A percentile compares a stretch with the other conserved stretches of the same genome.
These are phyloP conservation scores for Spodoptera frugiperda DNA, from an alignment of 1,140 invertebrate species.

Conservation along the genomic window DNA sequence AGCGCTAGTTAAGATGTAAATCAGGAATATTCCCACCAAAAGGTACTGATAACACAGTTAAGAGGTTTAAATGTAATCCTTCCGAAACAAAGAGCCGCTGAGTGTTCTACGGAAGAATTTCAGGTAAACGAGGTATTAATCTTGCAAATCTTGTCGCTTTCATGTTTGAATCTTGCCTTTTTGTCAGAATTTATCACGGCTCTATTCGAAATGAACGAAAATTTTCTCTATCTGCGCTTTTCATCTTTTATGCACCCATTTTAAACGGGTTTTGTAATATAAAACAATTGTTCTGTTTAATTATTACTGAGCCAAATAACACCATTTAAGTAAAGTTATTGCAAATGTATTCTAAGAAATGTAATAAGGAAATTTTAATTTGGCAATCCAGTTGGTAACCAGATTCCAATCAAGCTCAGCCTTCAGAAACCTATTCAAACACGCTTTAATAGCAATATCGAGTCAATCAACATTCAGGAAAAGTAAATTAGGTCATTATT, in stretches of 20 bases:
- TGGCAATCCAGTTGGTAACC: not conserved
- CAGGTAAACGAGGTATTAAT: slow-evolving; percentile 40
- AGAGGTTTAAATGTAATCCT: slow-evolving; percentile 41
- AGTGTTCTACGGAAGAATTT: slow-evolving; percentile 29
- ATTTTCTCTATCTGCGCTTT: not conserved
- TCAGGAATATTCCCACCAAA: slow-evolving; percentile 9
- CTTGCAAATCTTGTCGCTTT: slow-evolving; percentile 35
- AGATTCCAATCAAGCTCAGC: not conserved
- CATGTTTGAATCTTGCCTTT: slow-evolving; percentile 3
- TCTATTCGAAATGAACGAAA: slow-evolving; percentile 6
- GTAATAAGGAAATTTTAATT: not conserved
- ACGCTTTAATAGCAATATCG: slow-evolving; percentile 17
- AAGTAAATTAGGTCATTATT: slow-evolving; percentile 17
- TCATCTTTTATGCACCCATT: not conserved
- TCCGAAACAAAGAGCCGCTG: slow-evolving; percentile 31
- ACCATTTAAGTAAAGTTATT: not conserved
- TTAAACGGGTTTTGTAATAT: no score
- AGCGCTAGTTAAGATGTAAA: slow-evolving; percentile 19
- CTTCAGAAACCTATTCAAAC: not conserved
- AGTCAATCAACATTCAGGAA: not conserved
- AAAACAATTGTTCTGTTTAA: no score
- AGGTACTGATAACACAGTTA: slow-evolving; percentile 38
- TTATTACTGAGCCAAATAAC: no score
- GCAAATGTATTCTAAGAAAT: not conserved
- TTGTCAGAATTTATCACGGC: slow-evolving; percentile 15